Evolutionary conservation across 2,113 vertebrate species (phyloP).

Genomic region (Amphilophus citrinellus): DNA sequence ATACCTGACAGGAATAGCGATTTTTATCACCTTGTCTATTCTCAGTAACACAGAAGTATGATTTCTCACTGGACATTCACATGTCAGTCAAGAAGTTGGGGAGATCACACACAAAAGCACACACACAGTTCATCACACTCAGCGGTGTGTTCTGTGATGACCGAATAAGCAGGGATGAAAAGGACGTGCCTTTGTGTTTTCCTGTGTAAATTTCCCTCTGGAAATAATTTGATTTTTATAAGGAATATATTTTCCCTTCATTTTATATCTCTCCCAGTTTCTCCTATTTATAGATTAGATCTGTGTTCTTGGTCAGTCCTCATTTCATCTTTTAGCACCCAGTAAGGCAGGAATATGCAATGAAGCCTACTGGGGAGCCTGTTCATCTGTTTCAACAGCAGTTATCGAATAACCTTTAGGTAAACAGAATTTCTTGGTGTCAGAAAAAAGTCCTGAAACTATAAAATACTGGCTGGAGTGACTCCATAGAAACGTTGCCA

Average conservation of each 20-base stretch:
- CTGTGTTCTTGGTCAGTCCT: neutral
- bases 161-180: neutral
- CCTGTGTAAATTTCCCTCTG: neutral
- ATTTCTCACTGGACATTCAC: constrained; percentile 73
- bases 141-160: neutral
- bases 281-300: neutral
- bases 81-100: constrained; percentile 72
- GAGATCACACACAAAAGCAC: constrained; percentile 17
- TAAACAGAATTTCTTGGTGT: neutral
- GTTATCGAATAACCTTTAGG: rapidly evolving
- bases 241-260: neutral
- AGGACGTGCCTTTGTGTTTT: neutral
- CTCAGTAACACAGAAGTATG: constrained; percentile 60
- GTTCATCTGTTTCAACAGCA: neutral
- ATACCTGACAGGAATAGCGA: constrained; percentile 83
- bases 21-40: constrained; percentile 72
- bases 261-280: neutral
- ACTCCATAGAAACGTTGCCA: neutral
- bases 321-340: neutral
- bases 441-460: neutral
- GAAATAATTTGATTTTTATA: neutral
- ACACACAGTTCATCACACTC: constrained; percentile 21
- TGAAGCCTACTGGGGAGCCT: neutral
- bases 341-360: neutral
- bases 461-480: neutral